Conservation (phyloP, 2,888 invertebrate species). For the Hetaerina titia region DNA sequence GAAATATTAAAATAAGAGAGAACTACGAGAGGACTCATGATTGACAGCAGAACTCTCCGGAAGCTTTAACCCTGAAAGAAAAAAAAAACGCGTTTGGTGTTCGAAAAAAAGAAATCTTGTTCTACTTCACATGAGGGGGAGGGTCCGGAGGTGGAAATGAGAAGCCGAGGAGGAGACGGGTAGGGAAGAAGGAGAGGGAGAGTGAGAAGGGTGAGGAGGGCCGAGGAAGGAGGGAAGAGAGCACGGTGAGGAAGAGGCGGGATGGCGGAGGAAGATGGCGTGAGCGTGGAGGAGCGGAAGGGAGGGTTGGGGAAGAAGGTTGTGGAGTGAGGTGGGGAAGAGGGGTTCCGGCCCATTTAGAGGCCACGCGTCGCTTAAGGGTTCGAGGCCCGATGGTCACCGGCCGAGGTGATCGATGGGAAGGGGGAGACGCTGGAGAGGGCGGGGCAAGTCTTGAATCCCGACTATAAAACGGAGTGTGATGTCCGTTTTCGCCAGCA, state of each 20-base stretch:
- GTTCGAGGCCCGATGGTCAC: slow-evolving; percentile 36
- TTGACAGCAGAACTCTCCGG: slow-evolving; percentile 14
- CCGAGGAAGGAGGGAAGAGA: neutral
- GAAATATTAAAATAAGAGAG: neutral
- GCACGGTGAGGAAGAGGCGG: slow-evolving; percentile 6
- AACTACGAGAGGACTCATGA: neutral
- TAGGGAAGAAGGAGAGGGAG: neutral
- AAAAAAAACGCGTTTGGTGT: neutral
- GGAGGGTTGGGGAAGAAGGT: neutral
- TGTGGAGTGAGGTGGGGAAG: neutral
- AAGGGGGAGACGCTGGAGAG: neutral
- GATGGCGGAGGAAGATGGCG: neutral
- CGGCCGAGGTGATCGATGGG: neutral
- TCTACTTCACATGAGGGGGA: neutral
- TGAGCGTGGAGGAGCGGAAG: neutral
- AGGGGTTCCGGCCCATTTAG: neutral
- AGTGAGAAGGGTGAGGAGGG: neutral
- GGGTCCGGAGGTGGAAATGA: slow-evolving; percentile 11
- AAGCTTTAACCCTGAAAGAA: slow-evolving; percentile 13
- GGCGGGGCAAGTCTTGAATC: slow-evolving; percentile 9
- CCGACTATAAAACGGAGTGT: slow-evolving; percentile 40
- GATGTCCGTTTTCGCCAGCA: neutral
- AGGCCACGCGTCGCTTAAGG: slow-evolving; percentile 23
- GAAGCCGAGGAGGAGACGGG: neutral
- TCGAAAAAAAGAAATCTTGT: neutral